Evolutionary conservation across 2,113 vertebrate species (phyloP), one percentile per base, ranked within the genome.

Genomic region (Chaenogobius annularis): DNA sequence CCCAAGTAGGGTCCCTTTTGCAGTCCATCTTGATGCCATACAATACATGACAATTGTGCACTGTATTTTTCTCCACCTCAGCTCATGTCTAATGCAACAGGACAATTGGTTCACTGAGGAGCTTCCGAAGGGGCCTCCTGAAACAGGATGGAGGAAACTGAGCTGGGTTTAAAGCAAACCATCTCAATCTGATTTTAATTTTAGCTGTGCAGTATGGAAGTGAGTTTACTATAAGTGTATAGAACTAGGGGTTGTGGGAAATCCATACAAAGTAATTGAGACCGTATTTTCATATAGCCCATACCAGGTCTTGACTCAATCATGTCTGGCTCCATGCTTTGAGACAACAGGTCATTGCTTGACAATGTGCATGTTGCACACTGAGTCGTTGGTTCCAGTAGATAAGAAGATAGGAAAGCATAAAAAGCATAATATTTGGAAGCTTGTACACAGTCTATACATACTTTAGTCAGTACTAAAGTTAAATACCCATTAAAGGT

Each of bases 181-280:
- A 92, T 87, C 84, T 75, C 70, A 88, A 91, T 92, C 87, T 89
- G 89, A 88, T 76, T 92, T 92, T 88, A 87, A 92, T 91, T 89
- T 87, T 86, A 86, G 74, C 82, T 63, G 74, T 69, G 52, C 80
- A 85, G 77, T 48, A 12, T 50, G 76, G 73, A 79, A 85, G 80
- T 82, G 78, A 58, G 55, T 13, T 4, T 69, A 79, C 75, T 76
- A 10, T 69, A 84, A 71, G 37, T 40, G 6, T 52, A 37, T 71
- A 59, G 64, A 66, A 72, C 65, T 54, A 5, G 19, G 26, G 72
- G 85, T 83, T 76, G 69, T 52, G 73, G 79, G 81, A 73, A 23
- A 67, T 71, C 70, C 54, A 69, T 66, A 61, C 58, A 59, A 69
- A 74, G 72, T 91, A 87, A 90, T 77, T 89, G 84, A 87, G 86